Evolutionary conservation across 1,140 invertebrate genomes (phyloP).

Genomic region (roundworm (Caenorhabditis elegans)): WBcel235 BX284602.5:12857501-12858000

Average conservation of each 20-base stretch:
- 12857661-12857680: conserved; percentile 9
- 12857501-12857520: conserved; percentile 52
- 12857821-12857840: not conserved
- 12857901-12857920: not conserved
- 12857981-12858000: not conserved
- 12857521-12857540: conserved; percentile 18
- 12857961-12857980: not conserved
- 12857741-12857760: conserved; percentile 7
- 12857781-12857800: conserved; percentile 20
- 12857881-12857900: conserved; percentile 17
- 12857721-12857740: not conserved
- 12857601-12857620: conserved; percentile 46
- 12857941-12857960: not conserved
- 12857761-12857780: not conserved
- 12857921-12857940: not conserved
- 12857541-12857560: conserved; percentile 25
- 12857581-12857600: conserved; percentile 40
- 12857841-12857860: not conserved
- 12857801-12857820: conserved; percentile 5
- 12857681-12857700: not conserved
- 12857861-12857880: conserved; percentile 15
- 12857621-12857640: conserved; percentile 51
- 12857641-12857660: conserved; percentile 29
- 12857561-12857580: too few relatives aligned
- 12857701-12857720: conserved; percentile 6